A percentile compares a stretch with the other conserved stretches of the same genome.
Evolutionary conservation across 2,888 invertebrate genomes (phyloP).

Genomic region (Galerucella nymphaeae): DNA sequence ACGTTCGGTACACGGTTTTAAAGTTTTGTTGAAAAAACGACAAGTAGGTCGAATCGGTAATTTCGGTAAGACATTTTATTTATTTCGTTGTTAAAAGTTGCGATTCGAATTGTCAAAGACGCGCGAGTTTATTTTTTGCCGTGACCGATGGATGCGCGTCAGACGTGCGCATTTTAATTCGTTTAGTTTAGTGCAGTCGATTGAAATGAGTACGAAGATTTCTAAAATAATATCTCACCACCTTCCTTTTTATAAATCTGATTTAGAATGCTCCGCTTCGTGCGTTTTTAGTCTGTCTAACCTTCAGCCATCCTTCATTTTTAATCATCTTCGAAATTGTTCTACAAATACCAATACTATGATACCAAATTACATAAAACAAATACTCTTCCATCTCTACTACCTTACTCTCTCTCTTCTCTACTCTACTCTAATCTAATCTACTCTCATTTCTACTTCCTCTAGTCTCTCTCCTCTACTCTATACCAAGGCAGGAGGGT

Average conservation of each 20-base stretch:
- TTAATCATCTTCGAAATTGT: not conserved
- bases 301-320: not conserved
- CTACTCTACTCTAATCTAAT: too few relatives aligned
- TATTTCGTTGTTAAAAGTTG: conserved; percentile 42
- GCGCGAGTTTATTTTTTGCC: conserved; percentile 55
- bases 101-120: conserved; percentile 51
- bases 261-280: not conserved
- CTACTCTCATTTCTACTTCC: too few relatives aligned
- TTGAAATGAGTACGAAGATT: not conserved
- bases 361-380: too few relatives aligned
- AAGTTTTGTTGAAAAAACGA: not conserved
- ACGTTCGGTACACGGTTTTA: not conserved
- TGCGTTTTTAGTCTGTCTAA: not conserved
- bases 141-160: conserved; percentile 45
- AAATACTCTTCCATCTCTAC: too few relatives aligned
- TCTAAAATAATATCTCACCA: not conserved
- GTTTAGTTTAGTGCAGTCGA: conserved; percentile 37
- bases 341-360: not conserved
- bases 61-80: conserved; percentile 42
- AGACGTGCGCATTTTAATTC: conserved; percentile 31
- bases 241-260: not conserved
- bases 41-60: conserved; percentile 23
- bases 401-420: too few relatives aligned
- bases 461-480: too few relatives aligned
- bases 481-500: too few relatives aligned